phyloP scores from a whole-genome alignment of 2,113 vertebrate genomes.

The Chloebia gouldiae region DNA sequence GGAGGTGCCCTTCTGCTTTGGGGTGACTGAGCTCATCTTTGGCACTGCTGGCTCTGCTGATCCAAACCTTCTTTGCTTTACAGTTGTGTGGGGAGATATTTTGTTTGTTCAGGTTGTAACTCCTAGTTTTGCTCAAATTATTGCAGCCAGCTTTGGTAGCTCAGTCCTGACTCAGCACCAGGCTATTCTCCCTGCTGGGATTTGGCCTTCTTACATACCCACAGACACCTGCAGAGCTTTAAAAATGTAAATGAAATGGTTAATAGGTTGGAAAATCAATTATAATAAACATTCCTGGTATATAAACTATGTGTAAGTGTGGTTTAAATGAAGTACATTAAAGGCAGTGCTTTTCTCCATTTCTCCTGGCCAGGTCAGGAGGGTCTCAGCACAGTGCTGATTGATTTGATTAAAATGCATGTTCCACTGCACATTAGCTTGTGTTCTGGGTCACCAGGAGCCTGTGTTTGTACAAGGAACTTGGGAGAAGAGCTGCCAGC shows the following conservation, averaged over 20 bases:
- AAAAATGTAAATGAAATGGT: conserved; percentile 45
- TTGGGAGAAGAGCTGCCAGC: background rate
- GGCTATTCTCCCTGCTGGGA: background rate
- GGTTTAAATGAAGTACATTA: conserved; percentile 60
- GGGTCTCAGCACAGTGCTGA: conserved; percentile 9
- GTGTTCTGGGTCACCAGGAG: conserved; percentile 7
- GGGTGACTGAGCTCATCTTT: background rate
- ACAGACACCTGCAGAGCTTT: background rate
- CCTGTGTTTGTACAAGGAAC: background rate
- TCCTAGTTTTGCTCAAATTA: background rate
- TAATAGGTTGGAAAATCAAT: conserved; percentile 65
- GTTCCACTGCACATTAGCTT: background rate
- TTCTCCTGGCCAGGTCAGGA: conserved; percentile 43
- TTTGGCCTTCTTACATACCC: background rate
- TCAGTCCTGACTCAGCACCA: background rate
- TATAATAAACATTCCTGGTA: conserved; percentile 58
- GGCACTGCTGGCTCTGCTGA: background rate
- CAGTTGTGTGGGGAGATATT: background rate
- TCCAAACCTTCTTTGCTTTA: background rate
- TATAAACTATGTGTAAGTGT: conserved; percentile 56
- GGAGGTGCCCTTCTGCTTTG: background rate
- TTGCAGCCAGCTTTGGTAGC: background rate
- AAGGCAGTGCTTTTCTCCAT: conserved; percentile 25
- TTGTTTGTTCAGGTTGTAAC: background rate
- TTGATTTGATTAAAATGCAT: conserved; percentile 62